Base-by-base conservation (phyloP, 2,113 vertebrate species). In the Phaethon lepturus region DNA sequence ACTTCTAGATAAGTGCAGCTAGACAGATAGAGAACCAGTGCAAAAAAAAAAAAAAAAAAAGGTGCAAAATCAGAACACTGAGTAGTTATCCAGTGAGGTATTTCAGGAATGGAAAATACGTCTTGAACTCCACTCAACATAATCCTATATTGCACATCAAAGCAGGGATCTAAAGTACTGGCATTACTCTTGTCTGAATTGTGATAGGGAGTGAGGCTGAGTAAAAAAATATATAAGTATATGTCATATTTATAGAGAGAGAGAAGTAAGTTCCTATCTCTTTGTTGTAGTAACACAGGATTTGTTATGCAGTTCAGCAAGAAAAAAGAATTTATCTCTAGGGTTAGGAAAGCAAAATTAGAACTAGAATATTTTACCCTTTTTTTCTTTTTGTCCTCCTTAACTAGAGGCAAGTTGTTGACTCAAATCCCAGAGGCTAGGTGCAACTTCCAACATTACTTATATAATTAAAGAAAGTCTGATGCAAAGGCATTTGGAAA, bases 401-500 rank as follows among this genome's bases (percentile, higher is more conserved):
- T 91, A 88, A 93, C 73, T 66, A 69, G 52, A 88, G 26, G 40
- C 58, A 79, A 88, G 53, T 28, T 96, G 87, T 88, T 95, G 66
- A 94, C 42, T 97, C 53, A 88, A 82, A 53, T 73, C 93, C 95
- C 90, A 56, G 45, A 75, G 81, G 81, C 44, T 25, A 96, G 49
- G 9, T 88, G 33, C 18, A 88, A 92, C 96, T 95, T 96, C 90
- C 93, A 96, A 88, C 44, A 38, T 60, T 81, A 56, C 33, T 73
- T 94, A 56, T 31, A 68, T 85, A 82, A 91, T 76, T 87, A 72
- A 75, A 89, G 52, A 67, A 81, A 4, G 58, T 66, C 69, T 60
- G 40, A 68, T 53, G 53, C 8, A 45, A 79, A 87, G 26, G 52
- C 11, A 40, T 87, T 79, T 82, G 17, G 29, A 93, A 95, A 89